Evolutionary conservation across 2,113 vertebrate genomes (phyloP).

Genomic region (Scytalopus superciliaris): DNA sequence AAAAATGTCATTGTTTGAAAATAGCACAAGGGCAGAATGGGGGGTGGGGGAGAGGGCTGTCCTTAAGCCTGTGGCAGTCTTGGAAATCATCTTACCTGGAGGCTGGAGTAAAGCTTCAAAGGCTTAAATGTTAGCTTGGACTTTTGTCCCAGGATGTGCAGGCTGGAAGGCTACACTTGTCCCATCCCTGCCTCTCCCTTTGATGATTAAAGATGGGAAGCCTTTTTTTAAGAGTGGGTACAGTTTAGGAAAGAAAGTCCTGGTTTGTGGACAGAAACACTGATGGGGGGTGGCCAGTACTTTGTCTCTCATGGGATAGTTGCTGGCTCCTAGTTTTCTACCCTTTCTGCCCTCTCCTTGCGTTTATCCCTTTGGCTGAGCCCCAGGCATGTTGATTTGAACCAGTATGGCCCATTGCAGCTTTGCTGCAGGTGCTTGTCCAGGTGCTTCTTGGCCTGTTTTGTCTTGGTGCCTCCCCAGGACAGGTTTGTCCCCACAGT

Average conservation of each 20-base stretch:
- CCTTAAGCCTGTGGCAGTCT: background rate
- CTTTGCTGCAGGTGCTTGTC: background rate
- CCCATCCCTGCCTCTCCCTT: background rate
- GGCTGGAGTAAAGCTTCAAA: background rate
- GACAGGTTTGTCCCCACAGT: background rate
- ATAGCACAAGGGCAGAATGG: background rate
- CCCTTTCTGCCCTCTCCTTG: background rate
- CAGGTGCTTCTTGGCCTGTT: background rate
- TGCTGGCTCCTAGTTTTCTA: background rate
- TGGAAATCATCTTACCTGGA: background rate
- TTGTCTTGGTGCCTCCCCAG: background rate
- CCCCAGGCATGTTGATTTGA: background rate
- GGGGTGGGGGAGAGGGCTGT: too few relatives aligned
- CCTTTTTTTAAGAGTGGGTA: background rate
- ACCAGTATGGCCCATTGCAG: accelerated
- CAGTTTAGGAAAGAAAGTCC: background rate
- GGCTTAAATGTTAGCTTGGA: background rate
- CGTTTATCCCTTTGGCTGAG: background rate
- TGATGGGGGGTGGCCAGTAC: background rate
- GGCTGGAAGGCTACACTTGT: background rate
- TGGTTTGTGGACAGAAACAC: background rate
- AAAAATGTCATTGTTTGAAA: constrained; percentile 24
- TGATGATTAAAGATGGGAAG: background rate
- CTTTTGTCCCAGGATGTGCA: background rate
- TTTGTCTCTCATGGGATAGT: background rate